These are phyloP conservation scores for Phoenoteleia sp. DNA, from an alignment of 2,888 invertebrate species.

Conservation along the genomic window DNA sequence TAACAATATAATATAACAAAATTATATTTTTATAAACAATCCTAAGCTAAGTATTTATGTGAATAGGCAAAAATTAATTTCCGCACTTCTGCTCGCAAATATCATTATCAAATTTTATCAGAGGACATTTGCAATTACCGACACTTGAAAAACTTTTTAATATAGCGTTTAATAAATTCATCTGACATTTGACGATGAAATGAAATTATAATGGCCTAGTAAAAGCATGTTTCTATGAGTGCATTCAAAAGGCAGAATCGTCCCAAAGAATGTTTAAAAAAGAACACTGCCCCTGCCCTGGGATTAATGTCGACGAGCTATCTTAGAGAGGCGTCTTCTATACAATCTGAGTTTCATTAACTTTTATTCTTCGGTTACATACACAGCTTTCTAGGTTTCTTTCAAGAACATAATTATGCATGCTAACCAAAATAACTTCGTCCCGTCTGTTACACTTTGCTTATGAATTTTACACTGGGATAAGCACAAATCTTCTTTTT, in stretches of 20 bases:
- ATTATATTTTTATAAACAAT: too few species aligned
- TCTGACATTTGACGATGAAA: not conserved
- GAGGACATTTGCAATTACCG: too few species aligned
- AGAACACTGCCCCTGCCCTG: constrained; percentile 24
- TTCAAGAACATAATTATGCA: constrained; percentile 46
- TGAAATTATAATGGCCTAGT: not conserved
- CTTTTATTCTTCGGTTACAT: constrained; percentile 11
- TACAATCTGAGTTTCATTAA: constrained; percentile 55
- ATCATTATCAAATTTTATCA: too few species aligned
- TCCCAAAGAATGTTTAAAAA: constrained; percentile 6
- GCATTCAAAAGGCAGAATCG: constrained; percentile 10
- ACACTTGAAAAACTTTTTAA: not conserved
- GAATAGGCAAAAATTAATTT: too few species aligned
- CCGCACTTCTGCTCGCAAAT: too few species aligned
- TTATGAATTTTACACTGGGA: not conserved
- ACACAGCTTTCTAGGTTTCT: not conserved
- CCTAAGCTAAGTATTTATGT: too few species aligned
- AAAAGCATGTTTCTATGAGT: constrained; percentile 5
- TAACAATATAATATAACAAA: too few species aligned
- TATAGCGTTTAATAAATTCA: constrained; percentile 26
- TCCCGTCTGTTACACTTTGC: not conserved
- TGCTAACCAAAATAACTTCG: constrained; percentile 10
- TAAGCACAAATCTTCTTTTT: constrained; percentile 2
- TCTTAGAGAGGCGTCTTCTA: constrained; percentile 43
- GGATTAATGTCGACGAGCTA: constrained; percentile 42